Conservation (phyloP, 2,113 vertebrate genomes). For the Hippopotamus amphibius region DNA sequence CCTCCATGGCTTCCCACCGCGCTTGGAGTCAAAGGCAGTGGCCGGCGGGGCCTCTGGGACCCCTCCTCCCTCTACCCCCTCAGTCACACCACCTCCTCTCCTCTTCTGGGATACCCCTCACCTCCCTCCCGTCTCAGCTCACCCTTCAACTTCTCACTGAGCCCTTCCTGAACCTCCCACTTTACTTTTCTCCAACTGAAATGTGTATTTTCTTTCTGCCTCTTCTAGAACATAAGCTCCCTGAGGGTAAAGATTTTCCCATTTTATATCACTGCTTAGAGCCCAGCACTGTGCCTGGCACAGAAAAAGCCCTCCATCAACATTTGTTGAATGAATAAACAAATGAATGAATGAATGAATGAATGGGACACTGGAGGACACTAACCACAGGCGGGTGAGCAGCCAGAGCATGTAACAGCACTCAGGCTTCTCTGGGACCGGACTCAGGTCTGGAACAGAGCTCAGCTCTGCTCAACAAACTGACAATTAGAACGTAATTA, state of each 20-base stretch:
- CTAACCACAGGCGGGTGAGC: rapidly evolving
- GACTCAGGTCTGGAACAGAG: neutral
- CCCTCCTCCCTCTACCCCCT: rapidly evolving
- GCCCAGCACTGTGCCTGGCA: neutral
- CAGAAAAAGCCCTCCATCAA: neutral
- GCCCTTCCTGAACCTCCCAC: neutral
- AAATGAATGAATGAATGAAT: no score
- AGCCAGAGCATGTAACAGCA: neutral
- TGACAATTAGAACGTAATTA: neutral
- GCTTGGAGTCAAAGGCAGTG: neutral
- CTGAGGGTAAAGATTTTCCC: neutral
- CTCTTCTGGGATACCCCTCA: neutral
- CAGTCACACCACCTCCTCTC: neutral
- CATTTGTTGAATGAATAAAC: neutral
- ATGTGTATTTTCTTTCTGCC: neutral
- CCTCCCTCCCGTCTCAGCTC: neutral
- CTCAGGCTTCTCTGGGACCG: neutral
- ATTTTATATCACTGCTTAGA: neutral
- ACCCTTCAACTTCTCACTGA: neutral
- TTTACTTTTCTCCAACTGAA: neutral
- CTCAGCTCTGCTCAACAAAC: neutral
- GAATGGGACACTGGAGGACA: neutral
- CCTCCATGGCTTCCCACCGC: neutral
- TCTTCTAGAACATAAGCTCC: neutral
- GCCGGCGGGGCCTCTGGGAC: rapidly evolving